Percentiles rank a stretch among this genome's conserved stretches.
phyloP scores from a whole-genome alignment of 2,888 invertebrate genomes.

The Scaptomyza parva region DNA sequence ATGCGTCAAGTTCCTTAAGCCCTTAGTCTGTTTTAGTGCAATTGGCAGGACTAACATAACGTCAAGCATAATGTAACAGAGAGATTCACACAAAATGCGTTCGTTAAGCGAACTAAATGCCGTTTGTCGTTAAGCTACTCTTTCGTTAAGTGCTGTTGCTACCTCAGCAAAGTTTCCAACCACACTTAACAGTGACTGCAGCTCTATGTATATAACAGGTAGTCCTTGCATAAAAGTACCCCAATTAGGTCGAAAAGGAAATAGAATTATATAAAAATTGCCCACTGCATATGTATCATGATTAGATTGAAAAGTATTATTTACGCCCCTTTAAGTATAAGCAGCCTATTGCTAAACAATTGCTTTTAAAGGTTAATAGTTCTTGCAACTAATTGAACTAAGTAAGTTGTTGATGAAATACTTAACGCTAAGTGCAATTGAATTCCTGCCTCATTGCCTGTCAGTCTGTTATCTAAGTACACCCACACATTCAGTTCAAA shows the following conservation, averaged over 20 bases:
- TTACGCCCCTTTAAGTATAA: neutral
- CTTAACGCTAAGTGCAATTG: conserved; percentile 64
- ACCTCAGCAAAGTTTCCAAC: conserved; percentile 13
- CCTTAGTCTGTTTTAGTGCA: no score
- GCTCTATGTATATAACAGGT: conserved; percentile 20
- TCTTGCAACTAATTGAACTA: neutral
- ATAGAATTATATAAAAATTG: neutral
- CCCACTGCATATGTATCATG: neutral
- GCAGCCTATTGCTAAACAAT: neutral
- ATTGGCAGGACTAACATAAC: neutral
- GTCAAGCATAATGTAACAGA: neutral
- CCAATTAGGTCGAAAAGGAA: conserved; percentile 32
- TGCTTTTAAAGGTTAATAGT: conserved; percentile 1
- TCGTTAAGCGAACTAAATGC: conserved; percentile 30
- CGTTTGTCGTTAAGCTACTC: neutral
- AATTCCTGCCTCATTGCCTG: conserved; percentile 28
- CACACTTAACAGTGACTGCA: neutral
- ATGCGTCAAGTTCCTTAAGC: neutral
- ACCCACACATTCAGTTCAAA: conserved; percentile 36
- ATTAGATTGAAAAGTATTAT: neutral
- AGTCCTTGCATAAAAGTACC: neutral
- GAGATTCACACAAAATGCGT: neutral
- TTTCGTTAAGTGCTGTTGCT: conserved; percentile 1
- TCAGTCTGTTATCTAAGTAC: conserved; percentile 40
- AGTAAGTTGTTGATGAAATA: conserved; percentile 36